A percentile compares a stretch with the other conserved stretches of the same genome.
phyloP scores from a whole-genome alignment of 2,888 invertebrate species.

The Synergus japonicus region DNA sequence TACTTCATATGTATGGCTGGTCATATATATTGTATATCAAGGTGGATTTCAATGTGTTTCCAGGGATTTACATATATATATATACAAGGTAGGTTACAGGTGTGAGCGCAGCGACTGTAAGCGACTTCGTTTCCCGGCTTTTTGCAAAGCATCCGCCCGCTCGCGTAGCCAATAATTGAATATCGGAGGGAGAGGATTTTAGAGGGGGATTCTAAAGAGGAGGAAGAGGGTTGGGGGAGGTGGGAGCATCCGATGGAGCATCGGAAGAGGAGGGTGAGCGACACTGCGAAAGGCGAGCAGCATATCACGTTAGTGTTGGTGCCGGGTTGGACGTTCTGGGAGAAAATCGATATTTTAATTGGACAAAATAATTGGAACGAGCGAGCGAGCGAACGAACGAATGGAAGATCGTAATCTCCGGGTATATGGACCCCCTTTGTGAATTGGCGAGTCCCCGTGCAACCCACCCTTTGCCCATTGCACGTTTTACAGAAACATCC shows the following conservation, averaged over 20 bases:
- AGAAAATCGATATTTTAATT: conserved; percentile 77
- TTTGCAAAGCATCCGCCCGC: conserved; percentile 61
- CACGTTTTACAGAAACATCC: conserved; percentile 44
- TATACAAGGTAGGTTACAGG: conserved; percentile 33
- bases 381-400: conserved; percentile 69
- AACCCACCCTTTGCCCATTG: conserved; percentile 41
- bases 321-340: conserved; percentile 71
- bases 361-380: conserved; percentile 77
- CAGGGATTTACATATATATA: conserved; percentile 18
- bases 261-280: conserved; percentile 59
- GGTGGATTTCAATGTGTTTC: background rate
- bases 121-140: conserved; percentile 62
- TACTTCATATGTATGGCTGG: conserved; percentile 21
- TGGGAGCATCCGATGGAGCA: conserved; percentile 40
- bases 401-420: conserved; percentile 75
- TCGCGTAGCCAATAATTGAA: conserved; percentile 72
- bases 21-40: conserved; percentile 6
- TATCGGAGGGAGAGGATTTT: conserved; percentile 62
- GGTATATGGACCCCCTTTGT: conserved; percentile 63
- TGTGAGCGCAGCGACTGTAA: conserved; percentile 52
- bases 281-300: conserved; percentile 77
- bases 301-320: conserved; percentile 77
- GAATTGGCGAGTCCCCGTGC: conserved; percentile 64
- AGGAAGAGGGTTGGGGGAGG: conserved; percentile 62
- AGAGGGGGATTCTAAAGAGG: conserved; percentile 60